These are phyloP conservation scores for Aproaerema taeniolella DNA, from an alignment of 2,888 invertebrate genomes.

Conservation along the genomic window DNA sequence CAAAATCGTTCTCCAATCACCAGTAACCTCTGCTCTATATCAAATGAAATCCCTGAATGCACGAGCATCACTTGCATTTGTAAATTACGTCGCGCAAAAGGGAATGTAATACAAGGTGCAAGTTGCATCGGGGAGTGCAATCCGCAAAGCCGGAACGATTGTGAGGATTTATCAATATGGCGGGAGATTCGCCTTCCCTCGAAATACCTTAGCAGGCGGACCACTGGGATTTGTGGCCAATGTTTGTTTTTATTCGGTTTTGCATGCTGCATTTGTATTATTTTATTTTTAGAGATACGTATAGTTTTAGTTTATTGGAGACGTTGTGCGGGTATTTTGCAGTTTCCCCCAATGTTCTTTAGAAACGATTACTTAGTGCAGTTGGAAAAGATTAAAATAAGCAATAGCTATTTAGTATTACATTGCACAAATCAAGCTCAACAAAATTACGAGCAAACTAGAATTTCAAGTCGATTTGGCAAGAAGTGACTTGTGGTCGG, in stretches of 20 bases:
- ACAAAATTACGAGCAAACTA: constrained; percentile 8
- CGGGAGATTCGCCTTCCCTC: constrained; percentile 38
- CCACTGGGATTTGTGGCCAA: constrained; percentile 14
- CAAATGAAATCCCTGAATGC: constrained; percentile 15
- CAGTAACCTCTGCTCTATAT: too few species aligned
- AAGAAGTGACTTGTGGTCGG: constrained; percentile 32
- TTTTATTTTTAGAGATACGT: constrained; percentile 3
- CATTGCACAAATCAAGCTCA: constrained; percentile 10
- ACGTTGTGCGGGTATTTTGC: too few species aligned
- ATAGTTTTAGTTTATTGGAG: too few species aligned
- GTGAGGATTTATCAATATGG: constrained; percentile 65
- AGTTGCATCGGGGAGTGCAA: constrained; percentile 48
- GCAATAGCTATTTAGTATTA: constrained; percentile 5
- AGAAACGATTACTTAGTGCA: too few species aligned
- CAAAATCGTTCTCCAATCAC: too few species aligned
- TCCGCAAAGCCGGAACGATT: constrained; percentile 60
- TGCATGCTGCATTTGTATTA: constrained; percentile 1
- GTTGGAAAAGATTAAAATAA: too few species aligned
- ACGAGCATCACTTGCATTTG: constrained; percentile 18
- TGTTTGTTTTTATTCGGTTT: constrained; percentile 13
- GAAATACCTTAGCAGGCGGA: constrained; percentile 13
- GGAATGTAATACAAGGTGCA: constrained; percentile 53
- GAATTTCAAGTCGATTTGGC: constrained; percentile 14
- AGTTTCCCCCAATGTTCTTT: too few species aligned
- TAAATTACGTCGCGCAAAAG: constrained; percentile 38